Base-by-base conservation (phyloP, 1,140 invertebrate genomes). In the Nomia melanderi region DNA sequence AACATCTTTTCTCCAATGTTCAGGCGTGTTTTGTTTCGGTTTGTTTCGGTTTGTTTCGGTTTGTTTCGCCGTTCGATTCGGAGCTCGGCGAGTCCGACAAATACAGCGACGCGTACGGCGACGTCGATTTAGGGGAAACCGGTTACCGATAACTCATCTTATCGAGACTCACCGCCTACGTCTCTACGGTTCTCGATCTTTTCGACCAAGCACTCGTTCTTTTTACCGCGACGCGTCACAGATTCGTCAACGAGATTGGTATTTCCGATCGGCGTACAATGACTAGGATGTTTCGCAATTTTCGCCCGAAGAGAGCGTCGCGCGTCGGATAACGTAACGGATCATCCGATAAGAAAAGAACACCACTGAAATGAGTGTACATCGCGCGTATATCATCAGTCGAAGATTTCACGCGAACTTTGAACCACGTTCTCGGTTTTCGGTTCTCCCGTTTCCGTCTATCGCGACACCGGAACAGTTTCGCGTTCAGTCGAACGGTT, bases 321-420 rank as follows among this genome's bases (percentile, higher is more conserved):
- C 39, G 23, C 6, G 0, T 60, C 36, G 27, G 56, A 75, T 74
- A 76, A 57, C 41, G 14, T n/a, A 33, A 70, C 36, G 73, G 60
- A 57, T 72, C 27, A 50, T 41, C 31, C 54, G 81, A 82, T 82
- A 77, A 77, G 65, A 9, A 23, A 17, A 41, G 6, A 33, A 47
- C 20, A 7, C n/a, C n/a, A n/a, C n/a, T 17, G 25, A 14, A 25
- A 69, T 57, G 23, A 69, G 31, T 23, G 44, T 5, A 17, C 2
- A 17, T 17, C 6, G 14, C 6, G 14, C 47, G 25, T 62, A 23
- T 25, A 63, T 72, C 77, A 72, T 67, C 63, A 31, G 17, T 62
- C 9, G 1, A 67, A 2, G 27, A 33, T 67, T 67, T 44, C 36
- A 17, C 11, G 12, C 0, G 41, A 14, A 14, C 41, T 41, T 12